Conservation (phyloP, 2,113 vertebrate genomes). For the Sebastes schlegelii region DNA sequence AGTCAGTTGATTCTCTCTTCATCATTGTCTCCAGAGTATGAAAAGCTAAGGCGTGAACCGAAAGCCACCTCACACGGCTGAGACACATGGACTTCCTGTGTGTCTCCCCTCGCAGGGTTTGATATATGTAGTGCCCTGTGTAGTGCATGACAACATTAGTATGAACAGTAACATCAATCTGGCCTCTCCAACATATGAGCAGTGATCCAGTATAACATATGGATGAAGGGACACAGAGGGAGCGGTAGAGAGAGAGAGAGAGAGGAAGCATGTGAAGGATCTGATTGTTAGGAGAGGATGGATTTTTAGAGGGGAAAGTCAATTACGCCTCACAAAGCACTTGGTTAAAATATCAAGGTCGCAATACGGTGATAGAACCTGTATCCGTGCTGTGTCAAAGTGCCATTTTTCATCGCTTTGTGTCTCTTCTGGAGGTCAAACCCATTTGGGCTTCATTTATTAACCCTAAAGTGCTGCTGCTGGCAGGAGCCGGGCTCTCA, state of each 20-base stretch:
- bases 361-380: slow-evolving; percentile 55
- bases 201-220: slow-evolving; percentile 52
- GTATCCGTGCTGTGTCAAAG: slow-evolving; percentile 73
- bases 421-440: slow-evolving; percentile 78
- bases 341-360: slow-evolving; percentile 83
- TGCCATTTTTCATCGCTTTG: slow-evolving; percentile 79
- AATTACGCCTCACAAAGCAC: slow-evolving; percentile 73
- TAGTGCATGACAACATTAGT: slow-evolving; percentile 68
- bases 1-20: neutral
- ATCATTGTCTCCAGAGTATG: slow-evolving; percentile 1
- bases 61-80: slow-evolving; percentile 7
- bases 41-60: neutral
- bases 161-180: slow-evolving; percentile 70
- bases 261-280: slow-evolving; percentile 43
- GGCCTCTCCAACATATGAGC: slow-evolving; percentile 52
- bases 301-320: slow-evolving; percentile 76
- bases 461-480: slow-evolving; percentile 77
- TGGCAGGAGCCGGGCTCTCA: slow-evolving; percentile 62
- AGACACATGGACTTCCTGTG: slow-evolving; percentile 5
- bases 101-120: slow-evolving; percentile 7
- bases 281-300: slow-evolving; percentile 66
- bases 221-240: slow-evolving; percentile 30
- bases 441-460: slow-evolving; percentile 79
- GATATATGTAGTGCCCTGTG: slow-evolving; percentile 58
- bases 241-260: neutral